Base-by-base conservation (phyloP, 2,888 invertebrate genomes). In the Himalopsyche tibetana region DNA sequence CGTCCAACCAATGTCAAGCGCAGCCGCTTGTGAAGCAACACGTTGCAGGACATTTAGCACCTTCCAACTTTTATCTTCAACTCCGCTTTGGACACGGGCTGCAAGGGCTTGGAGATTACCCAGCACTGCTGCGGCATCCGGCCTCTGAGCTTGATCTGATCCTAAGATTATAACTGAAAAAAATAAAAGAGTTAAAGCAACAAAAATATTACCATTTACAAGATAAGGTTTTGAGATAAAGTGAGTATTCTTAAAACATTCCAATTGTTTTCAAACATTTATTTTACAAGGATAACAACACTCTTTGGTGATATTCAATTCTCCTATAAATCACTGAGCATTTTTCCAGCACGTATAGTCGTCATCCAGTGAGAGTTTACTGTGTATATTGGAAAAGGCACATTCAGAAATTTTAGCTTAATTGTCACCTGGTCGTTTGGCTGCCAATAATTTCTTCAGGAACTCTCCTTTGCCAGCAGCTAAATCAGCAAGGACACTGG, bases 11-110 rank as follows among this genome's bases (percentile, higher is more conserved):
- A 99, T 92, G 93, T 99, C 99, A 85, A 99, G 93, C 4, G 99
- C 99, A 17, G 98, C 99, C 83, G 97, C 98, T 92, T 97, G 97
- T 2, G 97, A 96, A 11, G 98, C 98, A 87, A 97, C 98, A 90
- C 97, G 96, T 90, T 99, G 99, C 45, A 99, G 94, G 36, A 99
- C 95, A 92, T 99, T 99, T 90, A 99, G 94, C 1, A 99, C 96
- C 92, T 94, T 93, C 93, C 94, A 94, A 19, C 90, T 91, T 89
- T 93, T 93, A 88, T 94, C 93, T 86, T 92, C 90, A 5, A 95
- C 92, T 45, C 93, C 92, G 55, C 93, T 93, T 90, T 94, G 94
- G 83, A 96, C 91, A 83, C 92, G 91, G 80, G 94, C 92, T 1
- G 97, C 96, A 85, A 98, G 92, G 84, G 95, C 94, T 90, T 97